phyloP scores from a whole-genome alignment of 2,113 vertebrate species.

The Sander vitreus region DNA sequence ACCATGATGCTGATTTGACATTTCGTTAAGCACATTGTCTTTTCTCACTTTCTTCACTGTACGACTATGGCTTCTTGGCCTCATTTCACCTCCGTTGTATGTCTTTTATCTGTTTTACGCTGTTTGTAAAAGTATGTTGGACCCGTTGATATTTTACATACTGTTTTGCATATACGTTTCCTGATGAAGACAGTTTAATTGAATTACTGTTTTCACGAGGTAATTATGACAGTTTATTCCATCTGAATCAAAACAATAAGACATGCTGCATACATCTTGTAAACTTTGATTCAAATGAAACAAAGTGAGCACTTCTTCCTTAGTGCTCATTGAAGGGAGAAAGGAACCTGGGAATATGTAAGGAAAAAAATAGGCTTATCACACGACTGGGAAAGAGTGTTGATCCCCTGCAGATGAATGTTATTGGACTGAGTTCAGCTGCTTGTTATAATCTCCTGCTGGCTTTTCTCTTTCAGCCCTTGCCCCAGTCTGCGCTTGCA shows the following conservation, averaged over 20 bases:
- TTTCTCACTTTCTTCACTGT: neutral
- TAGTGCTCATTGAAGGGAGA: neutral
- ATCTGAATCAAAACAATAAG: neutral
- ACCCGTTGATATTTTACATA: neutral
- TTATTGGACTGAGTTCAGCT: conserved; percentile 43
- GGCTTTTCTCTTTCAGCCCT: conserved; percentile 33
- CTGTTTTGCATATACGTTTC: neutral
- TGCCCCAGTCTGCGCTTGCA: conserved; percentile 26
- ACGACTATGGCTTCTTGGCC: neutral
- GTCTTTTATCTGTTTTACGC: neutral
- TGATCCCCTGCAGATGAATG: conserved; percentile 48
- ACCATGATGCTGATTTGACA: too few relatives aligned
- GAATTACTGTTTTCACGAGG: neutral
- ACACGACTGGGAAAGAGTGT: neutral
- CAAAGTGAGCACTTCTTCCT: neutral
- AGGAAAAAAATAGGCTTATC: conserved; percentile 21
- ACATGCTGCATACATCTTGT: neutral
- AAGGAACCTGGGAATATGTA: neutral
- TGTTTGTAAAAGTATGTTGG: neutral
- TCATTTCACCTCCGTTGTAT: neutral
- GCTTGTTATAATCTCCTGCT: conserved; percentile 62
- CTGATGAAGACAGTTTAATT: neutral
- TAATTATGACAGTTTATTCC: neutral
- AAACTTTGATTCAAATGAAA: neutral
- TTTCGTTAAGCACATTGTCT: neutral